Evolutionary conservation across 2,888 invertebrate species (phyloP).

Genomic region (Drosophila barbarae): DNA sequence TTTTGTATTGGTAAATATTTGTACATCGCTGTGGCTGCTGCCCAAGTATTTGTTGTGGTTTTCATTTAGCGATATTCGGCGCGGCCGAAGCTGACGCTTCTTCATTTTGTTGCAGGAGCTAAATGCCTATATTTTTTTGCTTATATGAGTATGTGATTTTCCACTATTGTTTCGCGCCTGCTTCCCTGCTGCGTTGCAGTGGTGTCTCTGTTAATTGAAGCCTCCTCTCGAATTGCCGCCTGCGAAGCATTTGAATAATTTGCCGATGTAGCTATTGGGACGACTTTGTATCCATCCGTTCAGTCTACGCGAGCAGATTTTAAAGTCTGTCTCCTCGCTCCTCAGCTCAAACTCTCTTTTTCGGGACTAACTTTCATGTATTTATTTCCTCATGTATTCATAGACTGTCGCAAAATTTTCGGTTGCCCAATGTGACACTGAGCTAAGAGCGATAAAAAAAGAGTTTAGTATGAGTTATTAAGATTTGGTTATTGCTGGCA

Average conservation of each 20-base stretch:
- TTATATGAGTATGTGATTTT: conserved; percentile 7
- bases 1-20: conserved; percentile 73
- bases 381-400: conserved; percentile 42
- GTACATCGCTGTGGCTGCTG: conserved; percentile 57
- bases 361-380: conserved; percentile 49
- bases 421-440: conserved; percentile 20
- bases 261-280: conserved; percentile 55
- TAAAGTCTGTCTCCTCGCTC: not conserved
- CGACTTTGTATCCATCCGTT: conserved; percentile 47
- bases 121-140: conserved; percentile 4
- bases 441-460: conserved; percentile 9
- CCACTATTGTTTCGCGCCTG: conserved; percentile 17
- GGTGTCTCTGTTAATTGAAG: conserved; percentile 55
- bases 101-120: conserved; percentile 60
- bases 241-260: conserved; percentile 61
- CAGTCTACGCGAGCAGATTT: conserved; percentile 33
- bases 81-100: conserved; percentile 46
- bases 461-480: conserved; percentile 12
- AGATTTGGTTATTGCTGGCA: not conserved
- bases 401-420: conserved; percentile 15
- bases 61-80: conserved; percentile 56
- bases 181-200: conserved; percentile 30
- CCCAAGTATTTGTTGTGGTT: conserved; percentile 42
- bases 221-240: conserved; percentile 59
- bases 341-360: conserved; percentile 7